Evolutionary conservation across 2,888 invertebrate species (phyloP).

Genomic region (Dasysyrphus tricinctus): DNA sequence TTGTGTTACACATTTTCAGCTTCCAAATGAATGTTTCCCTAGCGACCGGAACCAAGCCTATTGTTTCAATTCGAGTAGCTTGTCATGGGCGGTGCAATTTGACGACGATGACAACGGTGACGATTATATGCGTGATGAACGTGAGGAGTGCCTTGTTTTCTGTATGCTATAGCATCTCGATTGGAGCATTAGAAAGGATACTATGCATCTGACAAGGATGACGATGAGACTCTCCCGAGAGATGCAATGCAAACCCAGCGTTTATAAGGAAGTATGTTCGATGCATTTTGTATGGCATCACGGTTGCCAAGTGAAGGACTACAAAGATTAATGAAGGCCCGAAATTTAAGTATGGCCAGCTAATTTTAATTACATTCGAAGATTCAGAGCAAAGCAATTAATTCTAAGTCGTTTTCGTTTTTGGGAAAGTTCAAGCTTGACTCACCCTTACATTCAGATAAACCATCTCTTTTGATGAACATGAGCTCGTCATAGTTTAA

Average conservation of each 20-base stretch:
- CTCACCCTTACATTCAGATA: too few relatives aligned
- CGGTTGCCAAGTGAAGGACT: neutral
- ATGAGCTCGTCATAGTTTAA: too few relatives aligned
- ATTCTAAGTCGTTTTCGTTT: too few relatives aligned
- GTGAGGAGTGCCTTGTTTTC: slow-evolving; percentile 29
- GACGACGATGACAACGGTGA: slow-evolving; percentile 3
- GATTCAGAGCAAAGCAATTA: too few relatives aligned
- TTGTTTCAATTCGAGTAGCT: slow-evolving; percentile 58
- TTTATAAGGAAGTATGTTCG: slow-evolving; percentile 2
- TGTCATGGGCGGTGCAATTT: slow-evolving; percentile 44
- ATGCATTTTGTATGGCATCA: neutral
- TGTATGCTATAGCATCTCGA: slow-evolving; percentile 29
- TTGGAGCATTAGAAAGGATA: slow-evolving; percentile 48
- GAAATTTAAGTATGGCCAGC: neutral
- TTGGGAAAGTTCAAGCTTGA: too few relatives aligned
- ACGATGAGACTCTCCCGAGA: neutral
- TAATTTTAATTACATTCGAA: too few relatives aligned
- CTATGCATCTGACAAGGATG: slow-evolving; percentile 13
- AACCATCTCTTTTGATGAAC: too few relatives aligned
- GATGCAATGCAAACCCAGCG: slow-evolving; percentile 12
- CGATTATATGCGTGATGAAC: slow-evolving; percentile 20
- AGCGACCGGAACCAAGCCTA: slow-evolving; percentile 42
- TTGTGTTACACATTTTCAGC: slow-evolving; percentile 44
- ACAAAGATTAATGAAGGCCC: neutral
- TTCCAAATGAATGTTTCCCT: slow-evolving; percentile 33